A percentile compares a stretch with the other conserved stretches of the same genome.
Evolutionary conservation across 2,113 vertebrate genomes (phyloP).

Genomic region (Vulpes vulpes): DNA sequence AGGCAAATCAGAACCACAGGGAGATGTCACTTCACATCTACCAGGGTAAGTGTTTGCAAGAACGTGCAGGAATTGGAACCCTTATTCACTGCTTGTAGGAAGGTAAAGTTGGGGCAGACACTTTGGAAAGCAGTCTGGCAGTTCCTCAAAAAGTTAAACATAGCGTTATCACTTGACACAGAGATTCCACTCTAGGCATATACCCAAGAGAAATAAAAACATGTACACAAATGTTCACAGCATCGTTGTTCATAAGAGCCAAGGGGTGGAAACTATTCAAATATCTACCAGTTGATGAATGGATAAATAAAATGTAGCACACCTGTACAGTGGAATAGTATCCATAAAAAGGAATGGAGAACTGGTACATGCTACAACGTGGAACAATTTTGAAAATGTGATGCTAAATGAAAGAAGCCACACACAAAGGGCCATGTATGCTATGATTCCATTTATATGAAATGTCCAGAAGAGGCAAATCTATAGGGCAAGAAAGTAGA

Average conservation of each 20-base stretch:
- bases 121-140: neutral
- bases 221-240: neutral
- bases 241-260: neutral
- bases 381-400: neutral
- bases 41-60: neutral
- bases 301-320: neutral
- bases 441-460: neutral
- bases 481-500: neutral
- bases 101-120: neutral
- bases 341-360: neutral
- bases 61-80: neutral
- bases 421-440: neutral
- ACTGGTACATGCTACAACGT: neutral
- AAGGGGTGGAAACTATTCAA: neutral
- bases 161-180: neutral
- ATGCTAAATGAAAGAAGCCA: neutral
- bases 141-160: neutral
- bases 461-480: neutral
- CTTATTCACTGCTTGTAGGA: neutral
- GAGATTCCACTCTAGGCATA: neutral
- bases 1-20: constrained; percentile 2
- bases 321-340: neutral
- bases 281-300: neutral
- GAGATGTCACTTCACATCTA: neutral
- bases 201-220: constrained; percentile 18